phyloP scores from a whole-genome alignment of 1,140 invertebrate species.

The Leptinotarsa undecemlineata region DNA sequence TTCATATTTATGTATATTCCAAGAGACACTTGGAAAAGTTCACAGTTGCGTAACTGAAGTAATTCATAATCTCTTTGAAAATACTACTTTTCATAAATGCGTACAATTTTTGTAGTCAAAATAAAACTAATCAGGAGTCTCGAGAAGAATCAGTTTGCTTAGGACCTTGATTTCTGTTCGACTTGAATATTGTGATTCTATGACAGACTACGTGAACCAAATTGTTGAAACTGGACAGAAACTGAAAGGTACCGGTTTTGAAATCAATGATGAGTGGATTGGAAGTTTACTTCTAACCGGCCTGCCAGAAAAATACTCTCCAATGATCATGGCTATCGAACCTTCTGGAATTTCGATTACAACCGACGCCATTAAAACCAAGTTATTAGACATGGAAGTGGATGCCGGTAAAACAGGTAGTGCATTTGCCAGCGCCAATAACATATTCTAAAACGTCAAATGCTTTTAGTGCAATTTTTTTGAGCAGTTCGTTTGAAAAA shows the following conservation, averaged over 20 bases:
- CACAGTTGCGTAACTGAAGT: no score
- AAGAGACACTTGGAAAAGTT: no score
- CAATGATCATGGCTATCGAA: slow-evolving; percentile 53
- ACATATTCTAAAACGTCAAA: not conserved
- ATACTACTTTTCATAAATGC: no score
- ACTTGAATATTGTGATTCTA: slow-evolving; percentile 38
- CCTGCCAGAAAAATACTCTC: slow-evolving; percentile 47
- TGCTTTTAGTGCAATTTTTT: slow-evolving; percentile 31
- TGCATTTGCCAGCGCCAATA: slow-evolving; percentile 7
- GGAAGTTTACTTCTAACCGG: slow-evolving; percentile 50
- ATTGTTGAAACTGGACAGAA: slow-evolving; percentile 37
- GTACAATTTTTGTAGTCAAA: no score
- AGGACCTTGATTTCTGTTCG: slow-evolving; percentile 34
- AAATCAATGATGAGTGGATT: slow-evolving; percentile 51
- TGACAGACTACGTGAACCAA: slow-evolving; percentile 39
- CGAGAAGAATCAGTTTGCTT: slow-evolving; percentile 33
- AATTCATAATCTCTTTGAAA: no score
- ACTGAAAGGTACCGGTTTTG: slow-evolving; percentile 40
- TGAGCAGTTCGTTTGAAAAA: slow-evolving; percentile 33
- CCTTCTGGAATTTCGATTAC: slow-evolving; percentile 37
- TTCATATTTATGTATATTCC: no score
- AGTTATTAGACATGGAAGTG: slow-evolving; percentile 30
- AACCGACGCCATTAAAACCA: slow-evolving; percentile 37
- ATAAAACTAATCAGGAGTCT: not conserved
- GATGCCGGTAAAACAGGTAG: slow-evolving; percentile 17